Percentiles rank a stretch among this genome's conserved stretches.
Conservation (phyloP, 1,140 invertebrate genomes). For the Lucilia sericata region DNA sequence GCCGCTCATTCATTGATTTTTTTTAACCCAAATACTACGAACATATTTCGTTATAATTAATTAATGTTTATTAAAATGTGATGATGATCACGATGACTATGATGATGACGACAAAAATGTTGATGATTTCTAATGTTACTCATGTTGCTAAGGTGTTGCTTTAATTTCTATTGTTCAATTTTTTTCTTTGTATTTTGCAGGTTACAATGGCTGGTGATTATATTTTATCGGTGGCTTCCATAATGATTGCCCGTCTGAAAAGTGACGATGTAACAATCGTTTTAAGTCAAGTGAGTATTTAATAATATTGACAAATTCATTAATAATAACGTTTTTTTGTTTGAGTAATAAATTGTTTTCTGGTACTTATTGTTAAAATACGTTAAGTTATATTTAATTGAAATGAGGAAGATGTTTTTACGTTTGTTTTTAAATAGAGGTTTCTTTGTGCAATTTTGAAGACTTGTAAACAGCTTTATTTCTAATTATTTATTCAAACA, state of each 20-base stretch:
- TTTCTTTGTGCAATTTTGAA: background rate
- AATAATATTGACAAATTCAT: background rate
- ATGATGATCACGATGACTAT: background rate
- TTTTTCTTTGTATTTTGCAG: conserved; percentile 72
- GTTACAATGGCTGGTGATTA: conserved; percentile 98
- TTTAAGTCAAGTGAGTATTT: conserved; percentile 84
- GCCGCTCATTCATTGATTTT: conserved; percentile 24
- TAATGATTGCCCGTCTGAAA: conserved; percentile 90
- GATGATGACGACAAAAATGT: background rate
- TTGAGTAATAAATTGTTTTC: background rate
- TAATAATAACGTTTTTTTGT: background rate
- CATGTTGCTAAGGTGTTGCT: conserved; percentile 7
- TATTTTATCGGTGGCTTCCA: conserved; percentile 93
- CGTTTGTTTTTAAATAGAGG: background rate
- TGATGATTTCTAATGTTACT: conserved; percentile 11
- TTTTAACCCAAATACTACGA: conserved; percentile 29
- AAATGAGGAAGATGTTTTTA: background rate
- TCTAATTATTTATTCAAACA: too few relatives aligned
- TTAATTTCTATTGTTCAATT: conserved; percentile 12
- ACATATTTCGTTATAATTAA: conserved; percentile 14
- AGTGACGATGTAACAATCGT: conserved; percentile 93
- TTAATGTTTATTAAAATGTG: background rate
- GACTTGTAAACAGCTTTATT: too few relatives aligned
- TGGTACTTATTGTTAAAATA: background rate
- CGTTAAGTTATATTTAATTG: background rate